Evolutionary conservation across 2,888 invertebrate species (phyloP), one percentile per base, ranked within the genome.

Genomic region (Drosophila pseudotalamancana): DNA sequence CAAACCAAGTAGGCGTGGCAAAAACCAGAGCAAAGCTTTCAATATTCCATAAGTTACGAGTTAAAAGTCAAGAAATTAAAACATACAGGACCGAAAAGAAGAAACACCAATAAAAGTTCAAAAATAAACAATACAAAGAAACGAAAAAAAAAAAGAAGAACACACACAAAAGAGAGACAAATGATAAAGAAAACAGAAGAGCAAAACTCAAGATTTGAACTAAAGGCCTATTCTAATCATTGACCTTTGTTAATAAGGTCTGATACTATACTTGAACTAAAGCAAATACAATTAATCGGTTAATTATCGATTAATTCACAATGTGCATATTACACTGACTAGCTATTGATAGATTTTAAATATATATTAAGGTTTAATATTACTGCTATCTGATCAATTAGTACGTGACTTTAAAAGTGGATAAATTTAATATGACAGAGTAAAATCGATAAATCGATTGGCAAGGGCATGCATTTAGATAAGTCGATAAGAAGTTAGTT

Each of bases 1-100:
- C 90, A 88, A 90, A 91, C 90, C 90, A 86, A 90, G 81, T 81
- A 82, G 63, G 82, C 82, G 90, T 82, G 90, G 89, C 77, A 91
- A 89, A 89, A 88, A 89, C 81, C 79, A 85, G 89, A 89, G 88
- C 88, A 91, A 90, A 71, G 88, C 90, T 91, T 89, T 89, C 87
- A 88, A 84, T 69, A 42, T 64, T 69, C 74, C 75, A 64, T 59
- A 51, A 42, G 35, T 27, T 65, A 60, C 27, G 23, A 40, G 23
- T 49, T 19, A 50, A 50, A 43, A 21, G 27, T 39, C 56, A 72
- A 54, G 31, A 48, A 51, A 67, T 54, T 35, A 61, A 57, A 65
- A 50, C n/a, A 37, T 21, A 72, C 35, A 53, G 61, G 25, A 74
- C 25, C 50, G 53, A 56, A 76, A 60, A 66, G 54, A 63, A 51